Percentiles rank a stretch among this genome's conserved stretches.
Evolutionary conservation across 2,888 invertebrate species (phyloP).

Genomic region (Galerucella pusilla): DNA sequence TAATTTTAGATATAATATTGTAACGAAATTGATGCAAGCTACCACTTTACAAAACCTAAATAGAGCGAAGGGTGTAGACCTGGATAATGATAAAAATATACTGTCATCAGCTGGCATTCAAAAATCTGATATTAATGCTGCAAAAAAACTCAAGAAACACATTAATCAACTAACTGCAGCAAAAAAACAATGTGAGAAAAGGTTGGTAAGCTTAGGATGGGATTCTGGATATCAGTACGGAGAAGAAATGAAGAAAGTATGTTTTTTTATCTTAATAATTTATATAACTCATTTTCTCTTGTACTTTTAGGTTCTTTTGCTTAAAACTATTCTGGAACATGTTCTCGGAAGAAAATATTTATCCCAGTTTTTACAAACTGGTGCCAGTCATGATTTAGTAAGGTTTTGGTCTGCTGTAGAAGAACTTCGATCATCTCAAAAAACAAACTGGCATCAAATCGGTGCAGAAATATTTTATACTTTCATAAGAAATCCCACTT

Average conservation of each 20-base stretch:
- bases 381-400: conserved; percentile 85
- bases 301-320: conserved; percentile 72
- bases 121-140: conserved; percentile 83
- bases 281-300: neutral
- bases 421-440: conserved; percentile 80
- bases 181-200: conserved; percentile 83
- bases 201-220: conserved; percentile 80
- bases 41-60: conserved; percentile 91
- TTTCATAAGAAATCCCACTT: conserved; percentile 83
- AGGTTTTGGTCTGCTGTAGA: conserved; percentile 90
- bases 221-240: conserved; percentile 70
- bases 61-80: conserved; percentile 82
- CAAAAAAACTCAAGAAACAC: conserved; percentile 85
- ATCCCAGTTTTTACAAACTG: conserved; percentile 82
- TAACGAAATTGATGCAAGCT: conserved; percentile 94
- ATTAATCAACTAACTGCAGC: conserved; percentile 85
- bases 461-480: conserved; percentile 94
- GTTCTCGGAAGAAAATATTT: conserved; percentile 84
- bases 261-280: neutral
- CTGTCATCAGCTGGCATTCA: conserved; percentile 70
- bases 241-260: conserved; percentile 56
- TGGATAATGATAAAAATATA: conserved; percentile 70
- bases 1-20: conserved; percentile 78
- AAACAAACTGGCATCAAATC: conserved; percentile 84
- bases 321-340: conserved; percentile 80